Base-by-base conservation (phyloP, 2,797 vertebrate genomes). In the Eurystomus glaucurus region DNA sequence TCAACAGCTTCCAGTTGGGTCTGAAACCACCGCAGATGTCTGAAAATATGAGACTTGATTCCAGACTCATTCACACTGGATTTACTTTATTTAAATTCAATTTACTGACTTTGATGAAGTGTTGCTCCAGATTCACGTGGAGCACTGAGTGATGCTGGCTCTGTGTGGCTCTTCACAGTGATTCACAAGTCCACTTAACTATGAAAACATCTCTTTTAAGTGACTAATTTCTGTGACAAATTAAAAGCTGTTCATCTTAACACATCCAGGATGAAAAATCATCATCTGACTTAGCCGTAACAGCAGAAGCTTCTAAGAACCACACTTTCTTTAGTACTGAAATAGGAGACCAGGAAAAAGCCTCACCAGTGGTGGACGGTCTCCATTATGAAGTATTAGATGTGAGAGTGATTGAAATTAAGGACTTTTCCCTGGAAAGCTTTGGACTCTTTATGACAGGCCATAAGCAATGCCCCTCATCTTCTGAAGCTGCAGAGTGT, bases 371-470 rank as follows among this genome's bases (percentile, higher is more conserved):
- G 91, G 95, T 31, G 91, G 41, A 55, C 54, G 87, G 39, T 52
- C 21, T 96, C 50, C 45, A 17, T 83, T 84, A 85, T 26, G 41
- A 86, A 87, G 29, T 41, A 87, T 88, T 83, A 94, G 78, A 90
- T 6, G 39, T 20, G 50, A 86, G 58, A 84, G 37, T 39, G 54
- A 93, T 31, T 88, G 75, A 91, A 96, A 74, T 90, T 22, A 94
- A 78, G 78, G 28, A 75, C 33, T 60, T 94, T 66, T 57, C 83
- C 33, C 50, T 92, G 81, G 58, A 80, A 97, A 97, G 80, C 64
- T 88, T 57, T 79, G 70, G 21, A 77, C 28, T 79, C 37, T 80
- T 86, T 92, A 80, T 51, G 35, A 66, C 76, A 95, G 25, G 31
- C 25, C 61, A 81, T 62, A 87, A 94, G 51, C 55, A 68, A 78